Base-by-base conservation (phyloP, 2,113 vertebrate genomes). In the Bubo scandiacus region DNA sequence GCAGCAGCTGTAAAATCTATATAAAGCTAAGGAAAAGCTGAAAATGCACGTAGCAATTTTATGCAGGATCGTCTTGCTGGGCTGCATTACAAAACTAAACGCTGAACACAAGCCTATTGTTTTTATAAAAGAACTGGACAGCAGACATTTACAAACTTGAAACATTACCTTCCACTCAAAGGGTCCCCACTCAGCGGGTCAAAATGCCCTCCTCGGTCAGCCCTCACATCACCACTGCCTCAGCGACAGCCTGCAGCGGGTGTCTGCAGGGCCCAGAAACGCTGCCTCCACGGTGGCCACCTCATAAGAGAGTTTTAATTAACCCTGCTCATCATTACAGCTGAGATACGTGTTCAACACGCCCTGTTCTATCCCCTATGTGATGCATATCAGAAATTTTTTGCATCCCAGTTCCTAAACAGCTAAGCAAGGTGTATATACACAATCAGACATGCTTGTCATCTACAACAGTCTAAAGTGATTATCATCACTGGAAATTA, bases 341-440 rank as follows among this genome's bases (percentile, higher is more conserved):
- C 17, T 43, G 21, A 82, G 8, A 6, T 10, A 14, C 29, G 13
- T 0, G 4, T 29, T 17, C 55, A 40, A 0, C 36, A 6, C 15
- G 21, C 68, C 81, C 42, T 34, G 19, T 21, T 58, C 81, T 16
- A 34, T 3, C 52, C 51, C 29, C 43, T 4, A 23, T 6, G 22
- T 4, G 0, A 0, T 0, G 14, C 23, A 1, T 30, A 47, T 1
- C 57, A 42, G 11, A 6, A 29, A 32, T 2, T 2, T 9, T 6
- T 7, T 15, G 25, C 13, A 59, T 15, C 26, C n/a, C 66, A 3
- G 15, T 7, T 47, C 38, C 26, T 43, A 29, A 72, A 47, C 15
- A 66, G 30, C 45, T 34, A 49, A 42, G 20, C 40, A 51, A 79
- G 27, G 34, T 57, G 11, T 22, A 20, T 3, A 13, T 22, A 34